Evolutionary conservation across 2,797 vertebrate species (phyloP), one percentile per base, ranked within the genome.

Genomic region (Natrix natrix): DNA sequence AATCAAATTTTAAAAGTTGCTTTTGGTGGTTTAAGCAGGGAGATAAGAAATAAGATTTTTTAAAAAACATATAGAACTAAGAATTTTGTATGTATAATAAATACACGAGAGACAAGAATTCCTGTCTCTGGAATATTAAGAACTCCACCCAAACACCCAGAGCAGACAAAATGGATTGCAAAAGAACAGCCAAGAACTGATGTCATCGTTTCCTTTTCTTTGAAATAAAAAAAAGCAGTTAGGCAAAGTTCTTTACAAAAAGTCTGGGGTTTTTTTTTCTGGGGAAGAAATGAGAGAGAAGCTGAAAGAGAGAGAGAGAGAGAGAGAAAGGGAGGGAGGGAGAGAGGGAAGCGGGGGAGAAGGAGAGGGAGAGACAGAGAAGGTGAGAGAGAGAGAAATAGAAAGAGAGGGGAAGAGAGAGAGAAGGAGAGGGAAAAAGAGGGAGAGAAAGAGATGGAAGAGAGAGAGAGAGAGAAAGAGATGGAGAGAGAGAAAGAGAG

Each of bases 11-110:
- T 3, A 26, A 83, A 57, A 28, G 66, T 37, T 17, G n/a, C 66
- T 74, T 74, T 37, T 74, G 3, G 0, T 0, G 0, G 16, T 14
- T 66, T n/a, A 74, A n/a, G n/a, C n/a, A n/a, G 1, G 66, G 66
- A 74, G 16, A 74, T 17, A 74, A 37, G 32, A 69, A 69, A 69
- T 74, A 3, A 37, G 66, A 1, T 17, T 17, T 74, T 32, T 32
- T 32, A 0, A 59, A 59, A 56, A 57, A 57, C 16, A 59, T 28
- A n/a, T 37, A 74, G 14, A 74, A 7, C 7, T 74, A 74, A 74
- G 6, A 69, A 74, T 37, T 69, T 14, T 17, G 37, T 74, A 17
- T 37, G 17, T 20, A 37, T 74, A 54, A 20, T 10, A 43, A 24
- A 55, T 86, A 24, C 37, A 63, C 0, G 43, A 17, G 3, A 48